Base-by-base conservation (phyloP, 2,113 vertebrate genomes). In the Notothenia coriiceps region DNA sequence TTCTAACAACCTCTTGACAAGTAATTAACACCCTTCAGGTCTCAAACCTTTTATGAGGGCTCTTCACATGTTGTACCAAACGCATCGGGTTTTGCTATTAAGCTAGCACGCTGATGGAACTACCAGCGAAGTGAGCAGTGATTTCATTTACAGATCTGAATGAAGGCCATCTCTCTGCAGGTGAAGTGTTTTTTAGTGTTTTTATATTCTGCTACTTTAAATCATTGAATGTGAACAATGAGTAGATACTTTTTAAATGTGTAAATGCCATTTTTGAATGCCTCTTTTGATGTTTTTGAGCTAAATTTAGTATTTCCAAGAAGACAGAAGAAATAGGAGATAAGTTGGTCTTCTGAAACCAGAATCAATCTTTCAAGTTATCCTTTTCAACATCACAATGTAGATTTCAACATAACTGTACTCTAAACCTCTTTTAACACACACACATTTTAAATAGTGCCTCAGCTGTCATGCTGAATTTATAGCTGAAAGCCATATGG, bases 1-100 rank as follows among this genome's bases (percentile, higher is more conserved):
- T 85, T 88, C 91, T 91, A 92, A 88, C 85, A 90, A 89, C 80
- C 92, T 89, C 88, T 94, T 89, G 85, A 92, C 86, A 89, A 87
- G 86, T 90, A 91, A 93, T 93, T 91, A 92, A 84, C 88, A 89
- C 86, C 76, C 79, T 82, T 91, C 88, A 88, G 85, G 80, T 90
- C 88, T 88, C 67, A 80, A 76, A 86, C 84, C 83, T 63, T 82
- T 82, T 83, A 87, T 25, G 52, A 90, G 88, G 71, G 80, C 88
- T 85, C 85, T 90, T 91, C 82, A 89, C 80, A 80, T 75, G 77
- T 84, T 77, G 79, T 82, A 77, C 61, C 81, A 70, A 82, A 90
- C 85, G 86, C 82, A 61, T 62, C 47, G 15, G 66, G 71, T 66
- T 74, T 74, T 20, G 51, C 77, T 76, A 13, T 84, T 57, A 74